phyloP scores from a whole-genome alignment of 2,888 invertebrate species.

The Nomada flava region DNA sequence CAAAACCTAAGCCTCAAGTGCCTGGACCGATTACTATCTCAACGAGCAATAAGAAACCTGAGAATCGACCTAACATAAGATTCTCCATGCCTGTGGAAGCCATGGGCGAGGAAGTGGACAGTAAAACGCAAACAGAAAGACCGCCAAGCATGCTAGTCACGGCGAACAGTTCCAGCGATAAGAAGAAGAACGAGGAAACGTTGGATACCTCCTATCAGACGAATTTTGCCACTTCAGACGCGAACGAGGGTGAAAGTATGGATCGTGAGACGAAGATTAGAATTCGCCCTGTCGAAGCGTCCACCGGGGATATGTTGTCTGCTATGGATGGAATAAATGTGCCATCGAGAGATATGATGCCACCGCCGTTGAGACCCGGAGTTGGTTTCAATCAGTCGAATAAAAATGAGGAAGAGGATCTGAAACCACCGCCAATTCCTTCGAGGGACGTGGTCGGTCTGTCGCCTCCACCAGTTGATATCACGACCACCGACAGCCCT shows the following conservation, averaged over 20 bases:
- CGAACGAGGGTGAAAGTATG: slow-evolving; percentile 50
- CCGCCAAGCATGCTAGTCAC: slow-evolving; percentile 77
- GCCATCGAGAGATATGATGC: slow-evolving; percentile 79
- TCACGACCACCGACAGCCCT: slow-evolving; percentile 76
- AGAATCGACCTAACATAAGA: slow-evolving; percentile 71
- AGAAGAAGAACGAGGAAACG: slow-evolving; percentile 72
- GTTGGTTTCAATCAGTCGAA: slow-evolving; percentile 61
- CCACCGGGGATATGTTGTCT: slow-evolving; percentile 41
- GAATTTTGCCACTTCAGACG: slow-evolving; percentile 74
- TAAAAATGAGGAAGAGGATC: slow-evolving; percentile 72
- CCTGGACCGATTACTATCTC: slow-evolving; percentile 78
- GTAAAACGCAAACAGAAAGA: slow-evolving; percentile 78
- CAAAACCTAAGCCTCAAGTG: slow-evolving; percentile 77
- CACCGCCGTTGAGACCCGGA: slow-evolving; percentile 74
- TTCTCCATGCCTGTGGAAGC: slow-evolving; percentile 79
- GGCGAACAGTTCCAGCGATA: slow-evolving; percentile 40
- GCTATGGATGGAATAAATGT: slow-evolving; percentile 61
- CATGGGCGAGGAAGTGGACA: slow-evolving; percentile 74
- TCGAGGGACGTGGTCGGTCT: slow-evolving; percentile 80
- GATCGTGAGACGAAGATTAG: slow-evolving; percentile 30
- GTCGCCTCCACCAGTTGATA: slow-evolving; percentile 80
- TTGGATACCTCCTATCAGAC: slow-evolving; percentile 77
- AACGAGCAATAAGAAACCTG: slow-evolving; percentile 63
- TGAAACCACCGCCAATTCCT: slow-evolving; percentile 79
- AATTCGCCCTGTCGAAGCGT: slow-evolving; percentile 46